Evolutionary conservation across 2,888 invertebrate genomes (phyloP).

Genomic region (Nemapogon koenigi): DNA sequence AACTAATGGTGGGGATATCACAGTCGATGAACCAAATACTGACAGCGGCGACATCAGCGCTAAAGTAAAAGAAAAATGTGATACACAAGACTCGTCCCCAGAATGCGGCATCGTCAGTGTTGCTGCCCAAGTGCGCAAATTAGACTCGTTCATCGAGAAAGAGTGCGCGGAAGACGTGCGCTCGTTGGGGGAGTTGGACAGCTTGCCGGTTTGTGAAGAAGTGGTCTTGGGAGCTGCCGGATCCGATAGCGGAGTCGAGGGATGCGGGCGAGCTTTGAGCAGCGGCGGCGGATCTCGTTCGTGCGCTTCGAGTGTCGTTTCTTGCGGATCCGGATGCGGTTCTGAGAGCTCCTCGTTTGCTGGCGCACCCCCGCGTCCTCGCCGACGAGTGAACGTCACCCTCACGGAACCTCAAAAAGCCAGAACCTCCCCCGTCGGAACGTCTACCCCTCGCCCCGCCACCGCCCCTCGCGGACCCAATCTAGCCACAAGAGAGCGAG

Average conservation of each 20-base stretch:
- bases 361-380: slow-evolving; percentile 48
- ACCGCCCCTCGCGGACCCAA: slow-evolving; percentile 56
- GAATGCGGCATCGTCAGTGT: slow-evolving; percentile 24
- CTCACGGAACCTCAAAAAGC: slow-evolving; percentile 54
- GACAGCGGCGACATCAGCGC: too few species aligned
- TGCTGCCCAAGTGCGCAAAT: slow-evolving; percentile 18
- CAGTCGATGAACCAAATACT: slow-evolving; percentile 22
- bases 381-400: slow-evolving; percentile 65
- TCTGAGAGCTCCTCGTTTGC: slow-evolving; percentile 81
- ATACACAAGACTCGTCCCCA: too few species aligned
- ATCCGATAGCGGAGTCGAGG: slow-evolving; percentile 84
- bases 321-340: slow-evolving; percentile 80
- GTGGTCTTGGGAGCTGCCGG: slow-evolving; percentile 65
- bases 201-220: slow-evolving; percentile 50
- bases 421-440: slow-evolving; percentile 54
- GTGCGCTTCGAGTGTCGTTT: slow-evolving; percentile 79
- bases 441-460: slow-evolving; percentile 57
- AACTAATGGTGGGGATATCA: slow-evolving; percentile 26
- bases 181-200: slow-evolving; percentile 47
- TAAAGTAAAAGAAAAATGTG: too few species aligned
- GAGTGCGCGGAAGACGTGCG: slow-evolving; percentile 49
- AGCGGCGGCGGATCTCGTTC: slow-evolving; percentile 73
- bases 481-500: slow-evolving; percentile 62
- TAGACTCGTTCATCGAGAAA: slow-evolving; percentile 30
- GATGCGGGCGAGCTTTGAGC: slow-evolving; percentile 72